These are phyloP conservation scores for Heliothis virescens DNA, from an alignment of 1,140 invertebrate species.

Conservation along the genomic window DNA sequence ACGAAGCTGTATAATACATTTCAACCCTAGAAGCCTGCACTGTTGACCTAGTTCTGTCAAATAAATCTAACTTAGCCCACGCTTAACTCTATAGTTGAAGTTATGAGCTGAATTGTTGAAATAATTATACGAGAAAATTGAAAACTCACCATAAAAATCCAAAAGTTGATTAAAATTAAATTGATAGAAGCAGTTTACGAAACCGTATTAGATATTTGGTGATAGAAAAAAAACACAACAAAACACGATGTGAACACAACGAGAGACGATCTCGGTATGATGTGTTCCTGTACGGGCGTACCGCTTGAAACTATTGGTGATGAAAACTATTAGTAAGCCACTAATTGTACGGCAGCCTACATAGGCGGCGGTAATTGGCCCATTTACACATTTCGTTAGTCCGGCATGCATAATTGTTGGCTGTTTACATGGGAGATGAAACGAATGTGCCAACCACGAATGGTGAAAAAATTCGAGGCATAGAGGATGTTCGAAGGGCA, in stretches of 20 bases:
- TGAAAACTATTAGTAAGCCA: constrained; percentile 84
- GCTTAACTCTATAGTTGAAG: constrained; percentile 36
- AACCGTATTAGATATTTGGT: background rate
- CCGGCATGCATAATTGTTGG: constrained; percentile 80
- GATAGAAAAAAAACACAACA: constrained; percentile 42
- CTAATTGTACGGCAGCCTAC: constrained; percentile 84
- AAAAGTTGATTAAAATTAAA: constrained; percentile 46
- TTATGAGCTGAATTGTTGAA: constrained; percentile 36
- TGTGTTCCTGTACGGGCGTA: constrained; percentile 61
- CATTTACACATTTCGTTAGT: constrained; percentile 86
- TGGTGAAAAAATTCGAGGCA: constrained; percentile 39
- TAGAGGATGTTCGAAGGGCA: background rate
- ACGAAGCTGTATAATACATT: constrained; percentile 53
- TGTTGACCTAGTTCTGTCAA: constrained; percentile 59
- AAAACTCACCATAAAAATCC: constrained; percentile 55
- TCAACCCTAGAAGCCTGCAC: constrained; percentile 59
- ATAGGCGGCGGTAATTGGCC: constrained; percentile 82
- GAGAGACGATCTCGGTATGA: constrained; percentile 77
- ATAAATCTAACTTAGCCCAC: constrained; percentile 60
- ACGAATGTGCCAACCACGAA: constrained; percentile 73
- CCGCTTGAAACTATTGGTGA: constrained; percentile 77
- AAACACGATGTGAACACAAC: constrained; percentile 68
- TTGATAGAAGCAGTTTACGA: constrained; percentile 5
- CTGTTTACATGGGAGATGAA: constrained; percentile 77
- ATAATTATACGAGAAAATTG: constrained; percentile 44